A percentile compares a stretch with the other conserved stretches of the same genome.
Conservation (phyloP, 2,113 vertebrate genomes). For the Mohoua ochrocephala region DNA sequence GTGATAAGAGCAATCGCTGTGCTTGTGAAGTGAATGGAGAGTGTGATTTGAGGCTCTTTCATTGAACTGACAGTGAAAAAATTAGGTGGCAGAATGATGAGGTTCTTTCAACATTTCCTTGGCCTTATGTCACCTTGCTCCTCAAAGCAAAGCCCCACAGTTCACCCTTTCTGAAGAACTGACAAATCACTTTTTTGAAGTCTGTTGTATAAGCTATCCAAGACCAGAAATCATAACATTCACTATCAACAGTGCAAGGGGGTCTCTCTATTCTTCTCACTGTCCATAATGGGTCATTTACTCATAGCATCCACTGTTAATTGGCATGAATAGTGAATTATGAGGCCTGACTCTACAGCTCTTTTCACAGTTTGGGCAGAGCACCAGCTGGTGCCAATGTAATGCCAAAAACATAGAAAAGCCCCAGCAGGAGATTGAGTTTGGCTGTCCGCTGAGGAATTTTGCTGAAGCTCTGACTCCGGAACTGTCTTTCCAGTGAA, state of each 20-base stretch:
- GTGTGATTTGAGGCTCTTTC: background rate
- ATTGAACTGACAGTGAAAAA: background rate
- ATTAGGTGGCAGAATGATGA: background rate
- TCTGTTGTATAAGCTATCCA: background rate
- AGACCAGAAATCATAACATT: background rate
- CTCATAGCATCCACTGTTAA: background rate
- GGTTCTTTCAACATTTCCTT: background rate
- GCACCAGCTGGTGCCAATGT: conserved; percentile 84
- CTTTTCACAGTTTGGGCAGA: conserved; percentile 81
- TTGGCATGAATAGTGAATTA: background rate
- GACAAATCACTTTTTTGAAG: background rate
- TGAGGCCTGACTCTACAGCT: background rate
- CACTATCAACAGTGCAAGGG: background rate
- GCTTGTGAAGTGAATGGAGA: background rate
- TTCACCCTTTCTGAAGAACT: background rate
- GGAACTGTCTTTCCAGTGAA: conserved; percentile 90
- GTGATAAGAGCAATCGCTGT: background rate
- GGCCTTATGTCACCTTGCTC: background rate
- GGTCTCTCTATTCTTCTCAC: background rate
- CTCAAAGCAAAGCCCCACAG: background rate
- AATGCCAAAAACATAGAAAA: conserved; percentile 95
- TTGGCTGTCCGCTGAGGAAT: conserved; percentile 95
- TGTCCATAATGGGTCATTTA: background rate
- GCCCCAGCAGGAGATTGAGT: conserved; percentile 91
- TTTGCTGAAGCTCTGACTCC: conserved; percentile 85